Percentiles rank a stretch among this genome's conserved stretches.
These are phyloP conservation scores for Acyrthosiphon pisum DNA, from an alignment of 1,140 invertebrate genomes.

Conservation along the genomic window DNA sequence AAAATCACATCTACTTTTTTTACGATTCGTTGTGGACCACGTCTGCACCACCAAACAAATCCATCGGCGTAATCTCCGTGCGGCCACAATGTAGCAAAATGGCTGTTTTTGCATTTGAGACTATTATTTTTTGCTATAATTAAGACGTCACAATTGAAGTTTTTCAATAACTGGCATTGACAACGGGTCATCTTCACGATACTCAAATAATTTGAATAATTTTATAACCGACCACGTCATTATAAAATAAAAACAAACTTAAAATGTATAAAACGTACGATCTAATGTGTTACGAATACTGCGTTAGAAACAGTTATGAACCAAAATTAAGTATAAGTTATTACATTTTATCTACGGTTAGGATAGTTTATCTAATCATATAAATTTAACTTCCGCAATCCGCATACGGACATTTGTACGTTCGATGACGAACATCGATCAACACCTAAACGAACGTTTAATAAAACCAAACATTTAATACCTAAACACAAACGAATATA, in stretches of 20 bases:
- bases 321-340: not conserved
- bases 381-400: not conserved
- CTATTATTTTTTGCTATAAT: not conserved
- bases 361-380: not conserved
- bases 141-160: not conserved
- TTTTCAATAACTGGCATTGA: constrained; percentile 13
- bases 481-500: no score
- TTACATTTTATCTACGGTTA: not conserved
- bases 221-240: not conserved
- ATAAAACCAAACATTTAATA: no score
- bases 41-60: not conserved
- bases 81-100: not conserved
- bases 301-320: no score
- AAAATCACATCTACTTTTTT: constrained; percentile 6
- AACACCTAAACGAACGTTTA: no score
- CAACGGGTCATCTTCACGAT: not conserved
- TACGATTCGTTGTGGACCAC: not conserved
- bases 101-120: not conserved
- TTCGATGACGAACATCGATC: not conserved
- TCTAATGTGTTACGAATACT: no score
- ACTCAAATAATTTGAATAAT: constrained; percentile 14
- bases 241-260: not conserved
- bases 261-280: no score
- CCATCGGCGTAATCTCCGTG: not conserved
- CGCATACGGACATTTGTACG: not conserved